phyloP scores from a whole-genome alignment of 1,140 invertebrate genomes.

The Trichonephila inaurata region DNA sequence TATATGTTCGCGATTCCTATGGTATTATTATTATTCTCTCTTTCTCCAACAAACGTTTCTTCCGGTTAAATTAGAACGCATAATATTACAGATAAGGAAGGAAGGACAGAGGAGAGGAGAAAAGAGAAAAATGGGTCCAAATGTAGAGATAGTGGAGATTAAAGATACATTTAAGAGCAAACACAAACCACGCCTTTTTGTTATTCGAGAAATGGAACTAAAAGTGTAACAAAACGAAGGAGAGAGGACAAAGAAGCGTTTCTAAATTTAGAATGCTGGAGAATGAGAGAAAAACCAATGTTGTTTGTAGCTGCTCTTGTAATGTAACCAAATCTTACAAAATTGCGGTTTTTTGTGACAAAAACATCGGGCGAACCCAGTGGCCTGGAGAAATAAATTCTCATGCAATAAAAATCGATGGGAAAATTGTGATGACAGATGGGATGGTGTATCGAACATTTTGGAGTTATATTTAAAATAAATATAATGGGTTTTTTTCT shows the following conservation, averaged over 20 bases:
- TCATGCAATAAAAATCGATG: conserved; percentile 35
- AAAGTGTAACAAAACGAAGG: neutral
- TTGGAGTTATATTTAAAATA: neutral
- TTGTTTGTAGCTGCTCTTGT: conserved; percentile 33
- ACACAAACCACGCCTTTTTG: conserved; percentile 57
- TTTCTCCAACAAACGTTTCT: conserved; percentile 8
- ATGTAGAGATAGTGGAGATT: conserved; percentile 16
- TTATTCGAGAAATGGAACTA: conserved; percentile 35
- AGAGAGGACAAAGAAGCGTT: neutral
- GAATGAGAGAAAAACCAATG: conserved; percentile 59
- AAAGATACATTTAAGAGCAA: conserved; percentile 47
- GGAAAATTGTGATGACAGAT: conserved; percentile 52
- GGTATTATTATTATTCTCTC: neutral
- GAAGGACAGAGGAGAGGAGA: neutral
- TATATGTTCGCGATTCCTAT: neutral
- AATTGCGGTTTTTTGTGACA: conserved; percentile 65
- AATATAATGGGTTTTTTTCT: conserved; percentile 10
- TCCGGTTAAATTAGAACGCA: conserved; percentile 69
- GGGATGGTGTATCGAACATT: neutral
- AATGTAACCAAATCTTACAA: conserved; percentile 40
- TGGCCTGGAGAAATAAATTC: neutral
- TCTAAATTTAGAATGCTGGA: conserved; percentile 56
- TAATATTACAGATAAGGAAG: neutral
- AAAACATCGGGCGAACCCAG: neutral
- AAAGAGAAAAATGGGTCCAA: neutral